A percentile compares a stretch with the other conserved stretches of the same genome.
Conservation (phyloP, 2,113 vertebrate genomes). For the Alaudala cheleensis region DNA sequence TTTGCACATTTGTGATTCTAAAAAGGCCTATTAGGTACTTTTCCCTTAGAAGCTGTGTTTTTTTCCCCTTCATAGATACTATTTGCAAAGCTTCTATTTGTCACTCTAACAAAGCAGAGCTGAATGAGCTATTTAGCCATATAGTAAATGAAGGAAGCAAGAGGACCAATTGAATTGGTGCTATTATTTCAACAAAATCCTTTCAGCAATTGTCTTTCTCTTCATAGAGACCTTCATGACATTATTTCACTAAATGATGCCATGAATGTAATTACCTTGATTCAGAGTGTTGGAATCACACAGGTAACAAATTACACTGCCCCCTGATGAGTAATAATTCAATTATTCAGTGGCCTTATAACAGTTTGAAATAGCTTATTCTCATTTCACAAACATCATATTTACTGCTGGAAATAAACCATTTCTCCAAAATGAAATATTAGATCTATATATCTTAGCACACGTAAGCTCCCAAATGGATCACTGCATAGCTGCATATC, state of each 20-base stretch:
- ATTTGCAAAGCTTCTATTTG: slow-evolving; percentile 24
- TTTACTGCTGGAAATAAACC: slow-evolving; percentile 55
- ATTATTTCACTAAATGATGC: slow-evolving; percentile 56
- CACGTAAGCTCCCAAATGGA: neutral
- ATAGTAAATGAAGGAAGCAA: slow-evolving; percentile 48
- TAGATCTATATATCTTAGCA: slow-evolving; percentile 29
- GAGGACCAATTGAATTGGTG: slow-evolving; percentile 18
- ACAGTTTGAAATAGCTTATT: slow-evolving; percentile 54
- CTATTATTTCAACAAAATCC: slow-evolving; percentile 50
- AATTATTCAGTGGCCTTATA: slow-evolving; percentile 64
- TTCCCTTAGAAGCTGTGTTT: neutral
- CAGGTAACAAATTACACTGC: slow-evolving; percentile 62
- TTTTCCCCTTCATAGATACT: neutral
- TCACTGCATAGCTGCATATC: neutral
- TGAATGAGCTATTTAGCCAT: slow-evolving; percentile 49
- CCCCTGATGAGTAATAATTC: slow-evolving; percentile 66
- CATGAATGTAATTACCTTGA: slow-evolving; percentile 64
- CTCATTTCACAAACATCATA: slow-evolving; percentile 58
- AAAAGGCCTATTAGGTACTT: neutral
- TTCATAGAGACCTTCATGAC: neutral
- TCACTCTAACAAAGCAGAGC: slow-evolving; percentile 37
- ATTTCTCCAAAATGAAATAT: slow-evolving; percentile 38
- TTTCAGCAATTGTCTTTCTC: slow-evolving; percentile 38
- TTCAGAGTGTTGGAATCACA: slow-evolving; percentile 54
- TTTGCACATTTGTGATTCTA: neutral